Percentiles rank a stretch among this genome's conserved stretches.
Evolutionary conservation across 2,113 vertebrate species (phyloP).

Genomic region (Poeciliopsis turrubarensis): DNA sequence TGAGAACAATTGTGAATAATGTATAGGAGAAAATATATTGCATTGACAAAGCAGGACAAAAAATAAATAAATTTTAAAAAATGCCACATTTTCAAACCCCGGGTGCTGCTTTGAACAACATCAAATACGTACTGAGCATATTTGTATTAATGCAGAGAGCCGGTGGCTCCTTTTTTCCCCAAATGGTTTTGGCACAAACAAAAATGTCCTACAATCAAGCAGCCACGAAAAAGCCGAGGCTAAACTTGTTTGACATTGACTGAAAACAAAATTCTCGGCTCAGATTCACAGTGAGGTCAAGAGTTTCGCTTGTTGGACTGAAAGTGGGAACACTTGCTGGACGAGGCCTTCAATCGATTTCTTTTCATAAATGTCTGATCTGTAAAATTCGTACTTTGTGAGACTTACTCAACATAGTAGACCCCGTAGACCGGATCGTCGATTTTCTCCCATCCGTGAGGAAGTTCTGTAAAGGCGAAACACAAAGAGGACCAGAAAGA

Average conservation of each 20-base stretch:
- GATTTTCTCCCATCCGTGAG: constrained; percentile 98
- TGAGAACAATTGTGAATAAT: constrained; percentile 43
- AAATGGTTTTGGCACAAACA: constrained; percentile 51
- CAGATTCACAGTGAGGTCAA: constrained; percentile 26
- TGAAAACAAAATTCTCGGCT: constrained; percentile 8
- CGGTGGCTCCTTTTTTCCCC: constrained; percentile 27
- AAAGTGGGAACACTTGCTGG: not conserved
- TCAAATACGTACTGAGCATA: constrained; percentile 55
- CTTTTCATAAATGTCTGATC: not conserved
- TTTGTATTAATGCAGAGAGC: constrained; percentile 57
- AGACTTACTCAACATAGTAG: constrained; percentile 99
- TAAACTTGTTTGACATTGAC: constrained; percentile 7
- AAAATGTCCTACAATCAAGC: constrained; percentile 50
- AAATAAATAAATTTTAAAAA: not conserved
- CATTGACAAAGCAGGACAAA: constrained; percentile 20
- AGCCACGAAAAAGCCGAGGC: constrained; percentile 24
- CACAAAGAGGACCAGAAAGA: constrained; percentile 17
- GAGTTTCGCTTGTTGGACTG: constrained; percentile 1
- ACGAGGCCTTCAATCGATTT: too few species aligned
- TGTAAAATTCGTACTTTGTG: not conserved
- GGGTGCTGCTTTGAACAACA: constrained; percentile 66
- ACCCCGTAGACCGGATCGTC: constrained; percentile 98
- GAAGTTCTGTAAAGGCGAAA: constrained; percentile 85
- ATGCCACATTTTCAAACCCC: constrained; percentile 3
- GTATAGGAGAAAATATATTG: constrained; percentile 27